Base-by-base conservation (phyloP, 1,140 invertebrate genomes). In the Cryptotermes secundus region DNA sequence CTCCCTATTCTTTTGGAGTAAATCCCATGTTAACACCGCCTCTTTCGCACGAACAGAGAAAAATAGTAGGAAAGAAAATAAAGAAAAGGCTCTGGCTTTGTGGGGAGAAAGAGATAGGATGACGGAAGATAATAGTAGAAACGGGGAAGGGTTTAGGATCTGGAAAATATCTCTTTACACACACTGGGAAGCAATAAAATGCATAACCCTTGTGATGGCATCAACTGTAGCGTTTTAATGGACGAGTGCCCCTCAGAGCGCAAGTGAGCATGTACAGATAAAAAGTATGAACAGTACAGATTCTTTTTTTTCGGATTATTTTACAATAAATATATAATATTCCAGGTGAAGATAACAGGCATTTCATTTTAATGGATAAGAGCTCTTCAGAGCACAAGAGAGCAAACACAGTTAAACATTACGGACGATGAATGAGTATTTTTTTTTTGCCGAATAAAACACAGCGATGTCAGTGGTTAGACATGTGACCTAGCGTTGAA, bases 1-100 rank as follows among this genome's bases (percentile, higher is more conserved):
- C 26, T 72, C 9, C 59, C 35, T 81, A 35, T 81, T 35, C 80
- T 81, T 81, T 81, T 35, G 35, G 34, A 81, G 80, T 81, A 81
- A 81, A 81, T 81, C 80, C 59, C 42, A 81, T 81, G 80, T 81
- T 81, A 81, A 81, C 80, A 81, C 42, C 80, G 31, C 35, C 42
- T 45, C 80, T 45, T 81, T 81, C 42, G 35, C 34, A 45, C 80
- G 80, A 45, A 81, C 35, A 81, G 80, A 31, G 53, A 59, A 59
- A 59, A 59, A 59, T 59, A 59, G 53, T n/a, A 22, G 26, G 59
- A 72, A 72, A 72, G 59, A 72, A 72, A 72, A 72, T 72, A 72
- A 72, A 72, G 59, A 72, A 72, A n/a, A 72, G 59, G 26, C 31
- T 72, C 59, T 72, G 59, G 59, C 59, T 72, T 72, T 72, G 59